Conservation (phyloP, 2,113 vertebrate genomes). For the Melospiza melodia region DNA sequence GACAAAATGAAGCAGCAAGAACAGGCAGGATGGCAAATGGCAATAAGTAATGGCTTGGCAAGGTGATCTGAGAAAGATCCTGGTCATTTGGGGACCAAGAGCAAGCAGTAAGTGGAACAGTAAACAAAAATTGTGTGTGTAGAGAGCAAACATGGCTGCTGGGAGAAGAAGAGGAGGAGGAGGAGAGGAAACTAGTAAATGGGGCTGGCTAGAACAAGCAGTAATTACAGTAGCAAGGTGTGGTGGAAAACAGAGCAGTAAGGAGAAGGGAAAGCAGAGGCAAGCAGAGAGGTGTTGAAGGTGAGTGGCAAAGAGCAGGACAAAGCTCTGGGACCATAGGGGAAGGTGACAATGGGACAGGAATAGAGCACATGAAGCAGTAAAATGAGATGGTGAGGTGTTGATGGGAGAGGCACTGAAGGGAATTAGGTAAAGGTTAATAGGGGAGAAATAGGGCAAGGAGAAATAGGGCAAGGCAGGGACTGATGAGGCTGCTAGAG, state of each 20-base stretch:
- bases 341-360: not conserved
- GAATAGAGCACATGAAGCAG: not conserved
- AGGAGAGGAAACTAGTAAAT: not conserved
- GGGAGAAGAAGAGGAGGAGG: not conserved
- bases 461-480: not conserved
- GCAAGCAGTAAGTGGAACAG: not conserved
- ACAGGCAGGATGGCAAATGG: not conserved
- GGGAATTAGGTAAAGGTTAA: not conserved
- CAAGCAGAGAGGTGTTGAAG: not conserved
- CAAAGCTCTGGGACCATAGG: not conserved
- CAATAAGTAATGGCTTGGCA: not conserved
- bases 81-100: not conserved
- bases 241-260: not conserved
- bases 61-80: not conserved
- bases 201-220: not conserved
- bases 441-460: not conserved
- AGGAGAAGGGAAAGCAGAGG: not conserved
- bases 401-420: not conserved
- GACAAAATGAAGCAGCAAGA: not conserved
- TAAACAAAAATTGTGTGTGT: not conserved
- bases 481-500: not conserved
- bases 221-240: not conserved
- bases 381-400: not conserved
- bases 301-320: not conserved
- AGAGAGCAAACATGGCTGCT: accelerated